Evolutionary conservation across 2,888 invertebrate genomes (phyloP), one percentile per base, ranked within the genome.

Genomic region (Torymus auratus): DNA sequence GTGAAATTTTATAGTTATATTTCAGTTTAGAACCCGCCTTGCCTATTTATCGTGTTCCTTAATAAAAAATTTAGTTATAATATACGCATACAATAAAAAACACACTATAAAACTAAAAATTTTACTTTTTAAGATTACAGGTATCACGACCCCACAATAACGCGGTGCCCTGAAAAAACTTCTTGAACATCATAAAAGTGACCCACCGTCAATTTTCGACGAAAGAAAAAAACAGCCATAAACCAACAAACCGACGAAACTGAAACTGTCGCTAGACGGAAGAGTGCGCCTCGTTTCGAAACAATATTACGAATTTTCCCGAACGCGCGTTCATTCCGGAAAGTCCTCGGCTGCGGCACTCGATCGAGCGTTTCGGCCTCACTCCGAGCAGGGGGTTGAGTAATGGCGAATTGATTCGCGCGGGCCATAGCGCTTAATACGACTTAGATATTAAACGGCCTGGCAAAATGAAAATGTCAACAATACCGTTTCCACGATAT

Each of bases 401-500:
- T 13, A 62, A 53, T 53, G 50, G 61, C 11, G 41, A 61, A 62
- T 72, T 50, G 53, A 72, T 52, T 72, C 53, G 53, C 28, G 4
- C 58, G 28, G 61, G 23, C 13, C 61, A 10, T 10, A 58, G 28
- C 65, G n/a, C 7, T 10, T 50, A 52, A 15, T 41, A 15, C 15
- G n/a, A 5, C 4, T 41, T 15, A 28, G 15, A 55, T 28, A 15
- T 58, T 69, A 69, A 68, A 13, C n/a, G 10, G 28, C 53, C 23
- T 23, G 23, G 41, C 41, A 53, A 55, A 62, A 55, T 53, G 52
- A 55, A 65, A 64, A 65, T 64, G 55, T 55, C 41, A 73, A 73
- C 11, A 55, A 73, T 55, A n/a, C 23, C 10, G 53, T 28, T 53
- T 71, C n/a, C 28, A 23, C 14, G 14, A 14, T 64, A 17, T 72